phyloP scores from a whole-genome alignment of 2,113 vertebrate genomes.

The Hemibagrus wyckioides region DNA sequence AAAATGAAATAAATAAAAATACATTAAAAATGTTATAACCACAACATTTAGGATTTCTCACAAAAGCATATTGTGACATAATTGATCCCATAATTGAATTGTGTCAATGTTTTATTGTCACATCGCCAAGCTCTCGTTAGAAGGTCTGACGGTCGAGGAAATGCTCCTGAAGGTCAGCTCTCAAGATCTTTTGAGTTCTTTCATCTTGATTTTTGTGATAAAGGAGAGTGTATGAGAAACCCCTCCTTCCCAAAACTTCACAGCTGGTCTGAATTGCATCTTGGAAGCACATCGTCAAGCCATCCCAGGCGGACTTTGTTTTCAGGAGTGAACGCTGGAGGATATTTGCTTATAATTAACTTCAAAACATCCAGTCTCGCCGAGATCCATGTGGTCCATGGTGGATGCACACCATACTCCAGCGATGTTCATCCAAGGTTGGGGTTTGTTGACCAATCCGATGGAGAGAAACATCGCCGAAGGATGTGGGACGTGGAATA shows the following conservation, averaged over 20 bases:
- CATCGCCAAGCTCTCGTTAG: background rate
- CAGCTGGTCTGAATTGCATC: constrained; percentile 75
- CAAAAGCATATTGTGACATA: background rate
- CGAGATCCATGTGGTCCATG: constrained; percentile 11
- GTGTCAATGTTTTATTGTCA: background rate
- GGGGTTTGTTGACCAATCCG: constrained; percentile 69
- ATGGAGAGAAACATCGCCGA: constrained; percentile 71
- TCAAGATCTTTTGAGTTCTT: constrained; percentile 42
- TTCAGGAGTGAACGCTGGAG: constrained; percentile 57
- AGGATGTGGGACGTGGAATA: background rate
- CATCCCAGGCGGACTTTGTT: constrained; percentile 52
- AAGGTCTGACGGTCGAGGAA: background rate
- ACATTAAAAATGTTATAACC: background rate
- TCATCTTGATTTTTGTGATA: constrained; percentile 66
- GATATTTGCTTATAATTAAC: constrained; percentile 58
- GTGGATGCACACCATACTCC: background rate
- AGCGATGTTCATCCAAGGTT: constrained; percentile 46
- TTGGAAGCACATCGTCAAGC: constrained; percentile 47
- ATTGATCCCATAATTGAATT: background rate
- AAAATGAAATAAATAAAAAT: background rate
- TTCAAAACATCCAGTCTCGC: constrained; percentile 49
- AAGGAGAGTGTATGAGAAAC: background rate
- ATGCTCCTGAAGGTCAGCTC: background rate
- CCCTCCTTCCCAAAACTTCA: constrained; percentile 35
- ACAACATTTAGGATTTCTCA: background rate